Conservation (phyloP, 1,140 invertebrate species). For the Pseudomyrmex gracilis region DNA sequence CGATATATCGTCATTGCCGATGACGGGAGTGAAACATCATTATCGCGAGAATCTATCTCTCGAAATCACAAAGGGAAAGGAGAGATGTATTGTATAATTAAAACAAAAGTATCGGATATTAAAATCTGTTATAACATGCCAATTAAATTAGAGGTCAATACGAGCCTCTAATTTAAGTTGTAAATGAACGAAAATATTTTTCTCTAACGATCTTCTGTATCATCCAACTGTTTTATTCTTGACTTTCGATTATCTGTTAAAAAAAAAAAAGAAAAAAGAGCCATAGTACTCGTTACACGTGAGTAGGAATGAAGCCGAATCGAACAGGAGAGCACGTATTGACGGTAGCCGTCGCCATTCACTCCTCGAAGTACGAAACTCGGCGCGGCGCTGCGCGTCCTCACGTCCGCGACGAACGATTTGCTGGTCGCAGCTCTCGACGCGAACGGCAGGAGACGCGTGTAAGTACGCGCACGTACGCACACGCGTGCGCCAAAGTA, state of each 20-base stretch:
- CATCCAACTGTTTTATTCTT: no score
- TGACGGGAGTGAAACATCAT: constrained; percentile 40
- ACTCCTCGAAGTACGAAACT: background rate
- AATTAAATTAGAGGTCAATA: no score
- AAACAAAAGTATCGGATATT: background rate
- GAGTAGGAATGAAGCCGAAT: constrained; percentile 12
- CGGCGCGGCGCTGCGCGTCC: background rate
- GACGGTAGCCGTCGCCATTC: constrained; percentile 39
- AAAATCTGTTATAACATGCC: no score
- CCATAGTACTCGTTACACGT: no score
- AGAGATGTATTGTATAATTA: constrained; percentile 14
- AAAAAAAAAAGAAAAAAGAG: no score
- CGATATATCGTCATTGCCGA: constrained; percentile 57
- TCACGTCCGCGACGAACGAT: constrained; percentile 41
- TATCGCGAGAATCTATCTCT: constrained; percentile 55
- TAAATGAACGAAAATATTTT: no score
- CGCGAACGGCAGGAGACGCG: constrained; percentile 39
- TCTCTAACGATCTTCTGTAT: no score
- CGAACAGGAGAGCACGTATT: constrained; percentile 1
- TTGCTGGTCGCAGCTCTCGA: background rate
- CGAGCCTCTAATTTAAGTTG: no score
- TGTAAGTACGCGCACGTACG: constrained; percentile 55
- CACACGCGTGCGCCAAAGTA: constrained; percentile 68
- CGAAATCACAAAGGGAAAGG: constrained; percentile 1
- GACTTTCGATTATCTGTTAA: no score